Evolutionary conservation across 2,113 vertebrate species (phyloP).

Genomic region (Oriolus oriolus): DNA sequence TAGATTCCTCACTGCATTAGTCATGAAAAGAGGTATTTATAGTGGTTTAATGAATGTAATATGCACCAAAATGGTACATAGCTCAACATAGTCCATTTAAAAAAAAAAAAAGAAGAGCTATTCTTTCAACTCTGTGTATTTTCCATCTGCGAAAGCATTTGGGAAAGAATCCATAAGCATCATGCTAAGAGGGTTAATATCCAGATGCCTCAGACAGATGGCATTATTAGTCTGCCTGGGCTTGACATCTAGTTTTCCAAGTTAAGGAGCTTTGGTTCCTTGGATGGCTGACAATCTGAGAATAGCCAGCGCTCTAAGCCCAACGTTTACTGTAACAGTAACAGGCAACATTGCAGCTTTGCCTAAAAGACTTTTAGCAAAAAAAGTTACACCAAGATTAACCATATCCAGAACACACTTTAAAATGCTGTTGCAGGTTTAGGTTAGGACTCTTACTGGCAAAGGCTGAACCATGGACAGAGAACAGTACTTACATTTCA

Average conservation of each 20-base stretch:
- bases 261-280: conserved; percentile 53
- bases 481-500: background rate
- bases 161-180: background rate
- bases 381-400: background rate
- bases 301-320: background rate
- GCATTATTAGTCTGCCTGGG: conserved; percentile 41
- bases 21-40: background rate
- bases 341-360: background rate
- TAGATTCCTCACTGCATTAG: background rate
- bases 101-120: background rate
- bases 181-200: conserved; percentile 20
- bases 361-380: background rate
- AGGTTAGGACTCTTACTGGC: background rate
- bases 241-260: conserved; percentile 41
- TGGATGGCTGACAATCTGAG: conserved; percentile 43
- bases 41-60: background rate
- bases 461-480: background rate
- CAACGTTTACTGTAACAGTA: background rate
- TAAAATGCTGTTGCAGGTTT: background rate
- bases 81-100: background rate
- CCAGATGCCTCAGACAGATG: conserved; percentile 54
- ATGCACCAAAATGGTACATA: background rate
- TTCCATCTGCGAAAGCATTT: background rate
- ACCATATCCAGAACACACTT: background rate
- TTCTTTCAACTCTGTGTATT: background rate